Evolutionary conservation across 2,888 invertebrate genomes (phyloP), one percentile per base, ranked within the genome.

Genomic region (Galerucella calmariensis): DNA sequence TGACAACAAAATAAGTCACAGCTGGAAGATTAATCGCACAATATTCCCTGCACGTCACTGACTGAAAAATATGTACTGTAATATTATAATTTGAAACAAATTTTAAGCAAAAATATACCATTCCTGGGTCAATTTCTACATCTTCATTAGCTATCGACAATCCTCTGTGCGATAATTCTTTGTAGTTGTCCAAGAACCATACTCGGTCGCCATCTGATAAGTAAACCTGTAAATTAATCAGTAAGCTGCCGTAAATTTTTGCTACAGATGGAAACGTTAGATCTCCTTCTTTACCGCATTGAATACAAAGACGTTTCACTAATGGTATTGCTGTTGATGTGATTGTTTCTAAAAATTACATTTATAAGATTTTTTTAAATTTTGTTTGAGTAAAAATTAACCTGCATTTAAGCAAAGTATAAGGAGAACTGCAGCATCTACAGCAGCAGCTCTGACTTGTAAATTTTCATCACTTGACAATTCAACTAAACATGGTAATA

Each of bases 401-500:
- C 92, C 92, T 86, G 89, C 86, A 84, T 90, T 90, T 73, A 93
- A 86, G 79, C 90, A 88, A 73, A 90, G 90, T 80, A 93, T 88
- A 78, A 92, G 88, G 79, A 90, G 87, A 70, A 92, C 91, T 79
- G 93, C 90, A 67, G 93, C 90, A 83, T 91, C 90, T 76, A 93
- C 89, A 63, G 92, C 91, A 56, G 91, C 90, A 76, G 91, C 89
- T 79, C 92, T 88, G 5, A 94, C 94, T 78, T 87, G 87, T 80
- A 89, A 88, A 82, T 92, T 91, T 81, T 93, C 93, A 86, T 94
- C 94, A 79, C 90, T 90, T 69, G 92, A 91, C 76, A 94, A 86
- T 85, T 94, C 93, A 69, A 94, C 91, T 76, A 94, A 87, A 81
- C 91, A 90, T 63, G 93, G 92, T 79, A 94, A 86, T 79, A 94